Conservation (phyloP, 2,888 invertebrate genomes). For the Heliothis peltigera region DNA sequence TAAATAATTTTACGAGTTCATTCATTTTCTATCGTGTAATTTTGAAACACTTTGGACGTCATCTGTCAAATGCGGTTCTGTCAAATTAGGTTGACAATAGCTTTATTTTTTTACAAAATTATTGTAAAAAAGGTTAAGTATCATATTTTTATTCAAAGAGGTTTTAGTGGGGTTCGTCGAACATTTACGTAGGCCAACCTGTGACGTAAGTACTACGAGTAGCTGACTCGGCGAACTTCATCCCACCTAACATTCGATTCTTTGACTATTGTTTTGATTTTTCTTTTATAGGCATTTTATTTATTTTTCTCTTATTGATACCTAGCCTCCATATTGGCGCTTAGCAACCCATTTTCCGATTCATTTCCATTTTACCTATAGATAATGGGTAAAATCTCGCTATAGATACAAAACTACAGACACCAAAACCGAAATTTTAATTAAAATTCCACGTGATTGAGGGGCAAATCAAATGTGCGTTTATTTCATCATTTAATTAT, state of each 20-base stretch:
- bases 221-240: no score
- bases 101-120: slow-evolving; percentile 4
- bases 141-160: slow-evolving; percentile 1
- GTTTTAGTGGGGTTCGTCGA: neutral
- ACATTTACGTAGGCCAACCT: no score
- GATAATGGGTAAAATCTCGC: no score
- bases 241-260: no score
- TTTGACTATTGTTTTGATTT: no score
- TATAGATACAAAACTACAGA: neutral
- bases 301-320: no score
- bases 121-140: neutral
- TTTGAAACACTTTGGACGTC: neutral
- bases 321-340: no score
- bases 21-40: slow-evolving; percentile 1
- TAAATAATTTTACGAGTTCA: slow-evolving; percentile 3
- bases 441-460: slow-evolving; percentile 58
- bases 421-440: slow-evolving; percentile 46
- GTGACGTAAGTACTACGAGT: no score
- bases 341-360: no score
- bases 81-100: slow-evolving; percentile 3
- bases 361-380: no score
- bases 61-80: slow-evolving; percentile 13
- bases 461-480: slow-evolving; percentile 45
- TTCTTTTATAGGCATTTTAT: no score
- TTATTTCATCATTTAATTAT: slow-evolving; percentile 61